A percentile compares a stretch with the other conserved stretches of the same genome.
Conservation (phyloP, 2,113 vertebrate species). For the Percopsis transmontana region DNA sequence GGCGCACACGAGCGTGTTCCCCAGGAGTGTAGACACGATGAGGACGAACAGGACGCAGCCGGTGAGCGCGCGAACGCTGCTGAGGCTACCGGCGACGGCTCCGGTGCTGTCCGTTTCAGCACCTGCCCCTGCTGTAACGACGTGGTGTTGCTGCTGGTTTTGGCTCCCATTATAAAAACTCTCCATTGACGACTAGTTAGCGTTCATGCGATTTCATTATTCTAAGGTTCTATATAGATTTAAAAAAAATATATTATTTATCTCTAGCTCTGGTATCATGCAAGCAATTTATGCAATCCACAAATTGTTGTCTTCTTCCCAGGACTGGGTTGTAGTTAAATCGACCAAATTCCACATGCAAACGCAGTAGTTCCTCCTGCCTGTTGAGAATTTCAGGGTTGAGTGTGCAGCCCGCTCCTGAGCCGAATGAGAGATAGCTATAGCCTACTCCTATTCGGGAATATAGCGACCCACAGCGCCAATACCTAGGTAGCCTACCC, state of each 20-base stretch:
- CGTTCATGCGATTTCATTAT: not conserved
- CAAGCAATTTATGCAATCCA: too few species aligned
- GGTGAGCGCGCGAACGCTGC: conserved; percentile 66
- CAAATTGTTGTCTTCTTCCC: not conserved
- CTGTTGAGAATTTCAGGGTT: not conserved
- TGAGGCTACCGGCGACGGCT: not conserved
- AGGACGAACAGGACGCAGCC: conserved; percentile 78
- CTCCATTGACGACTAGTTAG: conserved; percentile 45
- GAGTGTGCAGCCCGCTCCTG: too few species aligned
- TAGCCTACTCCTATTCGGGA: not conserved
- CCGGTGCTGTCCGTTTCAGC: conserved; percentile 26
- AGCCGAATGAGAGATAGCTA: too few species aligned
- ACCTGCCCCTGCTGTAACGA: conserved; percentile 26
- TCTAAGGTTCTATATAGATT: not conserved
- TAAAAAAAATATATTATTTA: too few species aligned
- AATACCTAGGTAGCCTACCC: not conserved
- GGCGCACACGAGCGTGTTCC: conserved; percentile 77
- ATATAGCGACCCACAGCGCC: not conserved
- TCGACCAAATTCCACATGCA: not conserved
- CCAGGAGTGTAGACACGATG: conserved; percentile 80
- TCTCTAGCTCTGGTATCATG: too few species aligned
- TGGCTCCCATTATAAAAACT: conserved; percentile 33
- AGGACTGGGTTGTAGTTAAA: not conserved
- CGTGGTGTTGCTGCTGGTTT: not conserved
- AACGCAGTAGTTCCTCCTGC: not conserved